These are phyloP conservation scores for Acholoe squamosa DNA, from an alignment of 2,888 invertebrate species.

Conservation along the genomic window DNA sequence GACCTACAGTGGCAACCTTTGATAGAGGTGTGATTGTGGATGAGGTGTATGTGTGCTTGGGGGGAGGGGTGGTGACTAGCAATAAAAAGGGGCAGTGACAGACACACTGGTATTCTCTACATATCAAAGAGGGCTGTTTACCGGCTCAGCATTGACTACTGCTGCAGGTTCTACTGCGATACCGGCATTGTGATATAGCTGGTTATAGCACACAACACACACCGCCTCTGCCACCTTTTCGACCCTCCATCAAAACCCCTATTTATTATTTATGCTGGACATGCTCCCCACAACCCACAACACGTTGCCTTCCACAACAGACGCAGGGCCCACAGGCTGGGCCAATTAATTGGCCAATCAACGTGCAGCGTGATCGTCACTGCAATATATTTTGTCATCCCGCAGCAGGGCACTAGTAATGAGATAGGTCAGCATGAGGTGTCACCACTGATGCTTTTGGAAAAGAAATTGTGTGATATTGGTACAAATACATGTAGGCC, in stretches of 20 bases:
- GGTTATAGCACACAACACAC: background rate
- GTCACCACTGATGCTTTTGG: too few species aligned
- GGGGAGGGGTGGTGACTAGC: background rate
- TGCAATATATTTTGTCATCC: background rate
- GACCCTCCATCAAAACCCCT: background rate
- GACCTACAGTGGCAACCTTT: background rate
- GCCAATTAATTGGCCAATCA: conserved; percentile 25
- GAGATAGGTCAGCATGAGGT: background rate
- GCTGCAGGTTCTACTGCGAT: background rate
- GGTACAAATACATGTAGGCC: too few species aligned
- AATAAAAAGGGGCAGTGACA: background rate
- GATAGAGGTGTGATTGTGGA: background rate
- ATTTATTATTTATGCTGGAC: background rate
- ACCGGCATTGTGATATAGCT: background rate
- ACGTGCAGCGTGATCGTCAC: conserved; percentile 2
- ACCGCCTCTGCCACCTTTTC: background rate
- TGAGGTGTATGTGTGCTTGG: background rate
- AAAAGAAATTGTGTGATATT: too few species aligned
- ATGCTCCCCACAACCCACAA: background rate
- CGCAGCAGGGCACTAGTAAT: background rate
- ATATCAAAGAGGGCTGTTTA: conserved; percentile 2
- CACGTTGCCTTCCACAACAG: background rate
- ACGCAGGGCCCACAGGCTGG: background rate
- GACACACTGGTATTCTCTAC: background rate
- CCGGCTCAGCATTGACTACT: background rate